Conservation (phyloP, 2,888 invertebrate genomes). For the Callimorpha dominula region DNA sequence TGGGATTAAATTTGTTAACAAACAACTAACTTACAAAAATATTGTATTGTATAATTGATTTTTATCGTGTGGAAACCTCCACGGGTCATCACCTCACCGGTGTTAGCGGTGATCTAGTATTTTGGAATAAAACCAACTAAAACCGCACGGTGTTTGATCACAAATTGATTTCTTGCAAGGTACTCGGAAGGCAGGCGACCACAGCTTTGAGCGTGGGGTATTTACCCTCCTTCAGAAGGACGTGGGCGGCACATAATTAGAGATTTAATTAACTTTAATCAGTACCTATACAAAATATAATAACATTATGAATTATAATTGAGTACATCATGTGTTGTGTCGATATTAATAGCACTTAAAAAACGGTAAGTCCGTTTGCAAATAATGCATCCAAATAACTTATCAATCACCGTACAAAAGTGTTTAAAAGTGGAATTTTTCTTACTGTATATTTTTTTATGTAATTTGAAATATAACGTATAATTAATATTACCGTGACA, state of each 20-base stretch:
- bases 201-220: neutral
- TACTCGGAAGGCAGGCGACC: neutral
- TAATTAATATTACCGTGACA: conserved; percentile 40
- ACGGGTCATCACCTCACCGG: neutral
- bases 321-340: neutral
- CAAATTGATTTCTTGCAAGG: too few relatives aligned
- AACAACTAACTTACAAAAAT: neutral
- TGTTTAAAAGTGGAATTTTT: too few relatives aligned
- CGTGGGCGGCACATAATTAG: neutral
- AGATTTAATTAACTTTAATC: too few relatives aligned
- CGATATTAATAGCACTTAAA: too few relatives aligned
- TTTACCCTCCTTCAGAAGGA: neutral
- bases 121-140: too few relatives aligned
- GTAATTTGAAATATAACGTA: conserved; percentile 37
- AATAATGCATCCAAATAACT: neutral
- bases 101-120: neutral
- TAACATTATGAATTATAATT: neutral
- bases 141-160: too few relatives aligned
- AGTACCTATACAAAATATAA: too few relatives aligned
- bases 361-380: neutral
- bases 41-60: neutral
- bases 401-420: neutral
- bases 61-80: too few relatives aligned
- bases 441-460: neutral
- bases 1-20: neutral